Evolutionary conservation across 2,888 invertebrate genomes (phyloP).

Genomic region (Chymomyza fuscimana): DNA sequence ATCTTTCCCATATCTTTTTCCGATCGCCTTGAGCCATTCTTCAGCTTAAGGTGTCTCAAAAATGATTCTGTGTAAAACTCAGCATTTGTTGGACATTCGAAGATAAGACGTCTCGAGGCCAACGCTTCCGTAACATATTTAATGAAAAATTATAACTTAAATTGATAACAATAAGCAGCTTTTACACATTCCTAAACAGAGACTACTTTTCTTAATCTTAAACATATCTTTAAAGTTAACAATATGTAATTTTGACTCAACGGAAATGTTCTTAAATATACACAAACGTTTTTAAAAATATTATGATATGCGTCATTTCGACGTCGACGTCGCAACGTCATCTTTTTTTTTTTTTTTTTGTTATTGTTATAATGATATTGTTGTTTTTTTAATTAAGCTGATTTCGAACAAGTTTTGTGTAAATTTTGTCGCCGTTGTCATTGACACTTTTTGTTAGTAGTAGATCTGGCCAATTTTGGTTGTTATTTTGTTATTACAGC

Average conservation of each 20-base stretch:
- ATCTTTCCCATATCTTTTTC: too few species aligned
- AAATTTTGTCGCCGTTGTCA: constrained; percentile 25
- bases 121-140: too few species aligned
- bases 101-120: too few species aligned
- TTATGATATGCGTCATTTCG: background rate
- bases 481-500: constrained; percentile 37
- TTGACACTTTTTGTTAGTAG: constrained; percentile 50
- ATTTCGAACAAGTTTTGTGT: constrained; percentile 1
- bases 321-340: background rate
- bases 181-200: background rate
- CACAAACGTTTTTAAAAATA: too few species aligned
- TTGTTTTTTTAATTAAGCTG: constrained; percentile 36
- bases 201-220: background rate
- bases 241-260: constrained; percentile 49
- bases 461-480: constrained; percentile 59
- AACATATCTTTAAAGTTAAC: background rate
- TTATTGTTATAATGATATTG: background rate
- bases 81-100: too few species aligned
- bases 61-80: too few species aligned
- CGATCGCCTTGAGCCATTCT: too few species aligned
- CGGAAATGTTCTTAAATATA: constrained; percentile 50
- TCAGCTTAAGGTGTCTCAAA: too few species aligned
- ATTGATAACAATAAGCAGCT: too few species aligned
- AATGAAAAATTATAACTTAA: too few species aligned
- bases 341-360: constrained; percentile 22